Conservation (phyloP, 2,888 invertebrate species). For the Pseudeuparius sepicola region DNA sequence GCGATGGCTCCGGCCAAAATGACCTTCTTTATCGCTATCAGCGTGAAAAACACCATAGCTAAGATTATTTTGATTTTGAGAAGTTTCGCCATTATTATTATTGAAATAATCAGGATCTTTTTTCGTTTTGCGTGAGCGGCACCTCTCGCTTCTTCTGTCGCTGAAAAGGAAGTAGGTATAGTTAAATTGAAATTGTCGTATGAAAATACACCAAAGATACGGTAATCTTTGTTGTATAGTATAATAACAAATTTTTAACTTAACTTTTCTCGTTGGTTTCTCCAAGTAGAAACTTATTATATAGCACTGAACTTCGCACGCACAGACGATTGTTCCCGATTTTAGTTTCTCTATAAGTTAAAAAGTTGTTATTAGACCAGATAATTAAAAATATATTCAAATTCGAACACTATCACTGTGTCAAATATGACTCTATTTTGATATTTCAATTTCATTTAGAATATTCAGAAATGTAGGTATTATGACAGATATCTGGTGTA, state of each 20-base stretch:
- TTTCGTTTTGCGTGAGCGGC: constrained; percentile 40
- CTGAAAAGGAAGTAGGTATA: not conserved
- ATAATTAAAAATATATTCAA: too few relatives aligned
- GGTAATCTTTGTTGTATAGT: constrained; percentile 4
- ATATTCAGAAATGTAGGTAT: too few relatives aligned
- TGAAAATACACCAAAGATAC: not conserved
- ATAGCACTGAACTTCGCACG: too few relatives aligned
- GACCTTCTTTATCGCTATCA: constrained; percentile 57
- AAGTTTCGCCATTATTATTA: constrained; percentile 44
- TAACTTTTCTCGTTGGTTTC: constrained; percentile 16
- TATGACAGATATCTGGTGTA: too few relatives aligned
- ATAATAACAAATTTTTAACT: constrained; percentile 24
- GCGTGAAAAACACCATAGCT: constrained; percentile 50
- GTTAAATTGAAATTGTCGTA: not conserved
- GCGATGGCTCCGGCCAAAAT: constrained; percentile 50
- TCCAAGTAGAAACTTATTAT: too few relatives aligned
- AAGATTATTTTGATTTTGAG: constrained; percentile 49
- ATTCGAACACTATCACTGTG: too few relatives aligned
- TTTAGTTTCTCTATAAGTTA: constrained; percentile 23
- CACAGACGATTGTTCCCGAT: too few relatives aligned
- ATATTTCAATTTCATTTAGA: too few relatives aligned
- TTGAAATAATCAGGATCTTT: constrained; percentile 42
- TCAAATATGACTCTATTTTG: too few relatives aligned
- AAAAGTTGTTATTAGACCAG: constrained; percentile 23
- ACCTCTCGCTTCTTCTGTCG: constrained; percentile 32